Conservation (phyloP, 2,888 invertebrate species). For the Coelinius sp. region DNA sequence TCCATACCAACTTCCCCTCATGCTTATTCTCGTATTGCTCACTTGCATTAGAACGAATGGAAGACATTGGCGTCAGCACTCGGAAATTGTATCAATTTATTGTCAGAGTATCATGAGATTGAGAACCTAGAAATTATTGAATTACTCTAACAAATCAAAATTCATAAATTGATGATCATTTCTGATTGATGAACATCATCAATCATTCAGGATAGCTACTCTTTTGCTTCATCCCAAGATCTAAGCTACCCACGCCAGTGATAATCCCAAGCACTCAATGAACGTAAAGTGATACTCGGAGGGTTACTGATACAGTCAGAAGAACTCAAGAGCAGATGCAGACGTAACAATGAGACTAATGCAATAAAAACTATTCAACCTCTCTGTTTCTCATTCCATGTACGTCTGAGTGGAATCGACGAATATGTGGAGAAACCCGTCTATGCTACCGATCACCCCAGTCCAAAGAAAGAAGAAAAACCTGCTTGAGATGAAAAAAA, state of each 20-base stretch:
- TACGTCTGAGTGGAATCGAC: background rate
- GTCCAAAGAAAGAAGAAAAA: slow-evolving; percentile 4
- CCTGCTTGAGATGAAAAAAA: background rate
- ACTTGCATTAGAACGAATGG: slow-evolving; percentile 22
- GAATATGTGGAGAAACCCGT: slow-evolving; percentile 58
- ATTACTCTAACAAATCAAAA: background rate
- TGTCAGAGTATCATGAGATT: background rate
- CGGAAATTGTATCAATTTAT: background rate
- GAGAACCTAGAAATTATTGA: background rate
- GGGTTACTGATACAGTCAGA: slow-evolving; percentile 43
- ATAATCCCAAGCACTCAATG: slow-evolving; percentile 52
- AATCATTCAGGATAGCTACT: background rate
- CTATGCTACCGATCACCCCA: slow-evolving; percentile 56
- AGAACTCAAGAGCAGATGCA: slow-evolving; percentile 32
- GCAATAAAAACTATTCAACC: slow-evolving; percentile 62
- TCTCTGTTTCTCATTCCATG: background rate
- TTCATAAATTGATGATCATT: background rate
- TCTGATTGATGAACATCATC: background rate
- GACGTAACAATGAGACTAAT: slow-evolving; percentile 55
- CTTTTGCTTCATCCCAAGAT: background rate
- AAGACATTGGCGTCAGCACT: slow-evolving; percentile 1
- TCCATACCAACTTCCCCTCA: slow-evolving; percentile 56
- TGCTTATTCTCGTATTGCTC: slow-evolving; percentile 35
- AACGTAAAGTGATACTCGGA: slow-evolving; percentile 50
- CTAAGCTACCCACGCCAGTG: slow-evolving; percentile 58